Conservation (phyloP, 2,113 vertebrate genomes). For the Xerus inauris region DNA sequence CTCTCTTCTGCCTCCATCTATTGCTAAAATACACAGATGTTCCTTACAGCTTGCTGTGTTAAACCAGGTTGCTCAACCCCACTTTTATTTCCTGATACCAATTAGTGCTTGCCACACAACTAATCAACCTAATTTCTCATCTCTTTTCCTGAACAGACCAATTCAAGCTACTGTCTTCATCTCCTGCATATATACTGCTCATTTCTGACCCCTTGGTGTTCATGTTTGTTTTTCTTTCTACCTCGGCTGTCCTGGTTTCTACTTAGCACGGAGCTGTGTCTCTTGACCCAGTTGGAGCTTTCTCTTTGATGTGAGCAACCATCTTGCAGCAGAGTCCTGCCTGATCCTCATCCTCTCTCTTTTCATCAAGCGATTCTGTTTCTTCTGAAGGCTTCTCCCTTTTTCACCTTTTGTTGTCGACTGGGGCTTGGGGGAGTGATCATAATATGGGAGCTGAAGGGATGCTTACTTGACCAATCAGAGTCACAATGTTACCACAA, state of each 20-base stretch:
- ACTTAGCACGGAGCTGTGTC: fast-evolving
- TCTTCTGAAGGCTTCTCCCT: neutral
- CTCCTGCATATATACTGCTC: neutral
- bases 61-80: neutral
- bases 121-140: neutral
- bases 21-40: neutral
- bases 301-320: neutral
- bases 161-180: neutral
- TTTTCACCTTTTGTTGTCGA: neutral
- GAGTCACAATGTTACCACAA: fast-evolving
- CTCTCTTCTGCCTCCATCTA: neutral
- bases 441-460: neutral
- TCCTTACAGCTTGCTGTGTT: neutral
- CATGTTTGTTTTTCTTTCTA: neutral
- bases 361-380: neutral
- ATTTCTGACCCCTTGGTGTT: neutral
- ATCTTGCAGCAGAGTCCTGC: fast-evolving
- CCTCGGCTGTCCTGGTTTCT: neutral
- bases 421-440: neutral
- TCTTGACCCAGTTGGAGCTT: neutral
- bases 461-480: neutral
- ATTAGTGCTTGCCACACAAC: neutral
- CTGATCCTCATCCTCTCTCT: neutral
- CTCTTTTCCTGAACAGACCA: neutral
- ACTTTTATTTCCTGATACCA: neutral